Evolutionary conservation across 1,140 invertebrate species (phyloP).

Genomic region (Sycobia sp.): DNA sequence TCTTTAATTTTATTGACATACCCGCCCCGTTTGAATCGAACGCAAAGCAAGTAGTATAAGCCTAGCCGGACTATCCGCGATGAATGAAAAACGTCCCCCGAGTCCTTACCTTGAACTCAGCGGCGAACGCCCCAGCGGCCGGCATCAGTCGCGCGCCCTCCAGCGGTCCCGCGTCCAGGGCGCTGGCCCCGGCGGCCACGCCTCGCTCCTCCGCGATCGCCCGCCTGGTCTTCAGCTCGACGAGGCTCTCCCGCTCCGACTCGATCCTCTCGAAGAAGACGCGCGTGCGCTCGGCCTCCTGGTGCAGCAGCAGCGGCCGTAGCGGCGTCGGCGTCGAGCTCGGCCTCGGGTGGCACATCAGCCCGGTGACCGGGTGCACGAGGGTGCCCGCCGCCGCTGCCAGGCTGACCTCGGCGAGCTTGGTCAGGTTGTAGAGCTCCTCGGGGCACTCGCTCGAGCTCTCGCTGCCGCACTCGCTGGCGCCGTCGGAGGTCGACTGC

Average conservation of each 20-base stretch:
- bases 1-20: too few relatives aligned
- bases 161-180: background rate
- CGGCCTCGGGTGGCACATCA: background rate
- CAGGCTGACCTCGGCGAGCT: slow-evolving; percentile 74
- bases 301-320: background rate
- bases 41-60: too few relatives aligned
- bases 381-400: slow-evolving; percentile 67
- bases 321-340: too few relatives aligned
- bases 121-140: too few relatives aligned
- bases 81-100: background rate
- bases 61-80: too few relatives aligned
- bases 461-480: slow-evolving; percentile 58
- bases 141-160: background rate
- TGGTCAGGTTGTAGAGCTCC: slow-evolving; percentile 76
- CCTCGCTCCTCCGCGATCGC: too few relatives aligned
- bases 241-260: slow-evolving; percentile 49
- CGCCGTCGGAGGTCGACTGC: slow-evolving; percentile 57
- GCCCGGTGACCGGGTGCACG: slow-evolving; percentile 44
- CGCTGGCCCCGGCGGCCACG: too few relatives aligned
- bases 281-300: background rate
- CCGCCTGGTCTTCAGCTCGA: slow-evolving; percentile 33
- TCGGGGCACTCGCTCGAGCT: slow-evolving; percentile 65
- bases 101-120: background rate
- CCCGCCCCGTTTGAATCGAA: too few relatives aligned
- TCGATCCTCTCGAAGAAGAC: slow-evolving; percentile 48